These are phyloP conservation scores for Molorchus minor DNA, from an alignment of 2,888 invertebrate species.

Conservation along the genomic window DNA sequence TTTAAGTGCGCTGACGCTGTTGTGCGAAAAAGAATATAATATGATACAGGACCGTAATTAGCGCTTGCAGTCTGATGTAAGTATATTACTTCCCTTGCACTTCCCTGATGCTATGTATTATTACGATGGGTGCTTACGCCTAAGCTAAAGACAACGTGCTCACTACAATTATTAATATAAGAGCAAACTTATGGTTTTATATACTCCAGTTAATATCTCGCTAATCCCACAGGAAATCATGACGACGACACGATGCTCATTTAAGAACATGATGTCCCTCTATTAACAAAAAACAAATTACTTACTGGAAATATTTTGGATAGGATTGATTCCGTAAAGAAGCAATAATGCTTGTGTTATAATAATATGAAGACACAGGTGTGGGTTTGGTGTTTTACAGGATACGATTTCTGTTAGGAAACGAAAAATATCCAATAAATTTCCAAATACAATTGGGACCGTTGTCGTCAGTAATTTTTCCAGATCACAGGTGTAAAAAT, in stretches of 20 bases:
- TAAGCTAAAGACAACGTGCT: constrained; percentile 13
- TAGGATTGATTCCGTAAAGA: not conserved
- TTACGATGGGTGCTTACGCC: constrained; percentile 15
- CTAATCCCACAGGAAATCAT: constrained; percentile 8
- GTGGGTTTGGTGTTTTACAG: not conserved
- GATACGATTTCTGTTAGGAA: too few relatives aligned
- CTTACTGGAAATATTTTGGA: not conserved
- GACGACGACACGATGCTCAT: too few relatives aligned
- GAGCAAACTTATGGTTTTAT: constrained; percentile 10
- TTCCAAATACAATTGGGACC: too few relatives aligned
- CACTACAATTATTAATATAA: constrained; percentile 13
- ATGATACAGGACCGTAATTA: not conserved
- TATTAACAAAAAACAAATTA: not conserved
- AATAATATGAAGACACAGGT: not conserved
- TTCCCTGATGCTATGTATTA: constrained; percentile 6
- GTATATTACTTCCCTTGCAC: not conserved
- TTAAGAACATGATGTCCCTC: not conserved
- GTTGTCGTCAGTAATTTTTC: too few relatives aligned
- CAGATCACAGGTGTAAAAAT: too few relatives aligned
- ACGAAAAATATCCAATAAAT: too few relatives aligned
- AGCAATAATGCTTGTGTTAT: not conserved
- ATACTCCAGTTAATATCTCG: constrained; percentile 10
- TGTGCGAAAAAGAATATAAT: too few relatives aligned
- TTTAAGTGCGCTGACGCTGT: too few relatives aligned
- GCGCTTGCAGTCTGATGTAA: not conserved